These are phyloP conservation scores for Crocodylus rhombifer DNA, from an alignment of 2,797 vertebrate species.

Conservation along the genomic window DNA sequence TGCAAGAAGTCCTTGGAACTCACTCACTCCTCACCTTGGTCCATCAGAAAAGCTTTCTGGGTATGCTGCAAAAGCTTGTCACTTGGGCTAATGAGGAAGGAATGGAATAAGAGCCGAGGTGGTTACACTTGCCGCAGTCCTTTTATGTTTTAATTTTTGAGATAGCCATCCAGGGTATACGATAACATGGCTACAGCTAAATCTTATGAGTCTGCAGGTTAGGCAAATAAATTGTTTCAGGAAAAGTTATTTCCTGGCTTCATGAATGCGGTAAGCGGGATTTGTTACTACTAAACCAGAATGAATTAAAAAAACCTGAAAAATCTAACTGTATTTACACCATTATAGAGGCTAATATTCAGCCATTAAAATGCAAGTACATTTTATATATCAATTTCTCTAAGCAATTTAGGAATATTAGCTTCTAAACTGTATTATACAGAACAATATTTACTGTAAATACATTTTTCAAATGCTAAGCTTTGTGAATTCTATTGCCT, in stretches of 20 bases:
- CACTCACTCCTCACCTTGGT: not conserved
- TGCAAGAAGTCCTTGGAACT: not conserved
- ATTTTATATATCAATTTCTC: slow-evolving; percentile 37
- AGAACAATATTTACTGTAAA: slow-evolving; percentile 10
- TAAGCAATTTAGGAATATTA: slow-evolving; percentile 22
- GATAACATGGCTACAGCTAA: slow-evolving; percentile 2
- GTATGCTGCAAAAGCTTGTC: not conserved
- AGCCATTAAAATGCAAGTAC: slow-evolving; percentile 37
- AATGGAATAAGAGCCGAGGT: not conserved
- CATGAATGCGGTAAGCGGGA: not conserved
- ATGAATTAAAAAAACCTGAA: slow-evolving; percentile 9
- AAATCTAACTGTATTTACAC: slow-evolving; percentile 14
- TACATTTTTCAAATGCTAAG: not conserved
- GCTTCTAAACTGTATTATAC: slow-evolving; percentile 9
- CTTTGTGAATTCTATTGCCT: not conserved
- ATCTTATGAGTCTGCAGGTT: slow-evolving; percentile 5
- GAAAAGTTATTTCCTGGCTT: not conserved
- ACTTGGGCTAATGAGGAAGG: rapidly evolving
- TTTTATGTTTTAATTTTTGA: not conserved
- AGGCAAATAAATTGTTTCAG: not conserved
- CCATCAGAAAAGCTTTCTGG: not conserved
- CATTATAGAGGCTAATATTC: not conserved
- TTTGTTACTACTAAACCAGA: not conserved
- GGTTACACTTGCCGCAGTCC: not conserved
- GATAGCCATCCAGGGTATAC: not conserved